phyloP scores from a whole-genome alignment of 2,888 invertebrate genomes.

The Chymomyza amoena region DNA sequence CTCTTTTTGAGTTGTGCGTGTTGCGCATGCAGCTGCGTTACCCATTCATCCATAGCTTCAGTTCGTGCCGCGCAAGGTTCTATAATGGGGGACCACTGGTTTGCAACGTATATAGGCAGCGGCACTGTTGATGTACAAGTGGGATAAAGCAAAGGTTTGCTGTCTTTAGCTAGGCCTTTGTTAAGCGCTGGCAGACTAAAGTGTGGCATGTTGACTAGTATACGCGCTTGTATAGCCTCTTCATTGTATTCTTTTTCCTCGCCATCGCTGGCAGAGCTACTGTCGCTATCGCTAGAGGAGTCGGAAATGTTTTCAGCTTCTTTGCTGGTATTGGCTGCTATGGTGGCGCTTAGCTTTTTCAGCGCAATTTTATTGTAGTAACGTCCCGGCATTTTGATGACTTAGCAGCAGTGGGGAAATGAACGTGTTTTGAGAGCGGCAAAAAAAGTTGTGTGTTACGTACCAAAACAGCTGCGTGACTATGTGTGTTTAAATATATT shows the following conservation, averaged over 20 bases:
- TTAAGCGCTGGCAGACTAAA: constrained; percentile 28
- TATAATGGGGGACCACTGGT: constrained; percentile 35
- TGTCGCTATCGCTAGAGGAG: neutral
- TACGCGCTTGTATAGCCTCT: neutral
- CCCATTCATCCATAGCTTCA: constrained; percentile 32
- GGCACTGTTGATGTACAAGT: constrained; percentile 36
- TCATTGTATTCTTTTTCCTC: neutral
- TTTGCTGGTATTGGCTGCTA: neutral
- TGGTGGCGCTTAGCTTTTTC: constrained; percentile 2
- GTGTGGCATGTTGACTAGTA: constrained; percentile 27
- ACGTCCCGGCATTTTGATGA: constrained; percentile 29
- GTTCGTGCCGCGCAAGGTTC: constrained; percentile 43
- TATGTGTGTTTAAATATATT: no score
- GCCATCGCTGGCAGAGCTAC: neutral
- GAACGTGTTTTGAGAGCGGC: neutral
- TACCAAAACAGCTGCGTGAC: neutral
- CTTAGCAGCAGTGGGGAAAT: neutral
- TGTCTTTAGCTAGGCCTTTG: constrained; percentile 27
- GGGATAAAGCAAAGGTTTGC: constrained; percentile 27
- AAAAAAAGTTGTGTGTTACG: neutral
- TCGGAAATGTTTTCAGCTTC: neutral
- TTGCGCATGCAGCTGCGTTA: neutral
- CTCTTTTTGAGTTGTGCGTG: neutral
- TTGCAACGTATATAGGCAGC: constrained; percentile 42
- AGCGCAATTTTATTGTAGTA: neutral